A percentile compares a stretch with the other conserved stretches of the same genome.
phyloP scores from a whole-genome alignment of 2,113 vertebrate species.

The rabbit (Oryctolagus cuniculus) region mOryCun1.1 NC_091440.1:99914001-99914500 shows the following conservation, averaged over 20 bases:
- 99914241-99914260: neutral
- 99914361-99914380: conserved; percentile 32
- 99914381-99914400: neutral
- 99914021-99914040: neutral
- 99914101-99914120: neutral
- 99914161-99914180: neutral
- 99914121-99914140: neutral
- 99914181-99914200: neutral
- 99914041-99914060: conserved; percentile 13
- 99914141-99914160: neutral
- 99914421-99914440: neutral
- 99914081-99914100: neutral
- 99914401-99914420: neutral
- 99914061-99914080: neutral
- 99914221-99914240: neutral
- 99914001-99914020: neutral
- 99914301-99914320: neutral
- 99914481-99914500: neutral
- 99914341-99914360: conserved; percentile 20
- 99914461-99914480: conserved; percentile 12
- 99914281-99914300: neutral
- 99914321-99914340: conserved; percentile 44
- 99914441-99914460: neutral
- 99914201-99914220: neutral
- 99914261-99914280: neutral